These are phyloP conservation scores for Heliconius sara DNA, from an alignment of 2,888 invertebrate species.

Conservation along the genomic window DNA sequence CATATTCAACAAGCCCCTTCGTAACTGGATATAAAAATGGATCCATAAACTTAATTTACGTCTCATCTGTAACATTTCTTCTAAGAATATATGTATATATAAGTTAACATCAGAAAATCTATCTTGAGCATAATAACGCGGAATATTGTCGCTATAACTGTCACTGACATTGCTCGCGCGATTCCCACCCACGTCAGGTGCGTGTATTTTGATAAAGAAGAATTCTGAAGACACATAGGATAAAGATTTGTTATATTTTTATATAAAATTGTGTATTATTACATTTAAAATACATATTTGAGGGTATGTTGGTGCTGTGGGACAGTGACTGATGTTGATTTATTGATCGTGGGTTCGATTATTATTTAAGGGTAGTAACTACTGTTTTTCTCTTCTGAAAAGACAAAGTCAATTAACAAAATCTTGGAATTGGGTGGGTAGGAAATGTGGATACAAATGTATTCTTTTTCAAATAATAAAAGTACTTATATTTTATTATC, in stretches of 20 bases:
- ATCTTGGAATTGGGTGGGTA: too few relatives aligned
- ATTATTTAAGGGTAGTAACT: not conserved
- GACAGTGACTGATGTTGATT: not conserved
- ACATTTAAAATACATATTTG: not conserved
- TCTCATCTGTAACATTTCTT: not conserved
- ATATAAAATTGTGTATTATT: not conserved
- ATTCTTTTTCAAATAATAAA: too few relatives aligned
- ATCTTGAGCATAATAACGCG: conserved; percentile 8
- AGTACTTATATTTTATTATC: too few relatives aligned
- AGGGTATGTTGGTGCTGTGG: not conserved
- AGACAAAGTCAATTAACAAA: too few relatives aligned
- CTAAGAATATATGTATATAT: conserved; percentile 2
- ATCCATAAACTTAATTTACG: not conserved
- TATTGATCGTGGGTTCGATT: not conserved
- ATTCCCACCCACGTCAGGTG: not conserved
- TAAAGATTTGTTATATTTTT: not conserved
- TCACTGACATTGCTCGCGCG: conserved; percentile 5
- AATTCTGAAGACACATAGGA: not conserved
- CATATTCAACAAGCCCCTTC: too few relatives aligned
- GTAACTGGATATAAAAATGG: not conserved
- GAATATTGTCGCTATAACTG: conserved; percentile 17
- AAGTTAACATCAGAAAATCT: conserved; percentile 5
- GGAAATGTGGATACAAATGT: too few relatives aligned
- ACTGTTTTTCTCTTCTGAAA: not conserved
- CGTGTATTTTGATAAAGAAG: not conserved